Evolutionary conservation across 2,797 vertebrate species (phyloP).

Genomic region (Channallabes apus): DNA sequence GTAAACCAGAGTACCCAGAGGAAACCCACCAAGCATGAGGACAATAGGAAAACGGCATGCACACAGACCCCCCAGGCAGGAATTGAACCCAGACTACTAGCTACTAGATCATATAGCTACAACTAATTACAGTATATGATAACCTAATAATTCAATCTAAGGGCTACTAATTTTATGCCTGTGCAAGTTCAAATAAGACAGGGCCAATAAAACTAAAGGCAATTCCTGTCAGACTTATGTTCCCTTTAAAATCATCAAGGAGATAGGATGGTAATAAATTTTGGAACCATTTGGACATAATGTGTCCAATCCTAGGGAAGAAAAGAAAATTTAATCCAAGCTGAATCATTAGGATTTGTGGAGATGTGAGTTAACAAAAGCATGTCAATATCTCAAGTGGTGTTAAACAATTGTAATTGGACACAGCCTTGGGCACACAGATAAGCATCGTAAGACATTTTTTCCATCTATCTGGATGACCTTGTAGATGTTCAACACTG

Average conservation of each 20-base stretch:
- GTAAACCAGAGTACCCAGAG: too few species aligned
- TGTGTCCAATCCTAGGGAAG: neutral
- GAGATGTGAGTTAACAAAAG: slow-evolving; percentile 1
- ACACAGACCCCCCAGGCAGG: too few species aligned
- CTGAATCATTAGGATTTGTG: neutral
- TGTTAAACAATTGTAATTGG: neutral
- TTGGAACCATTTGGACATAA: neutral
- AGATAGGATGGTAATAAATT: neutral
- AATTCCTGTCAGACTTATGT: neutral
- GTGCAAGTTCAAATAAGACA: slow-evolving; percentile 1
- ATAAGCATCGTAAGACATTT: neutral
- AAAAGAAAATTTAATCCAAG: neutral
- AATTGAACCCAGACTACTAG: too few species aligned
- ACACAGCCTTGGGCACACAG: neutral
- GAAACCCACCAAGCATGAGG: too few species aligned
- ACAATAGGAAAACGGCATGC: too few species aligned
- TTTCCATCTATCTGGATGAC: neutral
- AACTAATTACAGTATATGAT: too few species aligned
- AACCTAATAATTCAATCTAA: neutral
- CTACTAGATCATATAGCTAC: too few species aligned
- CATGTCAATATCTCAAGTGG: neutral
- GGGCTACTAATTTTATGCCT: neutral
- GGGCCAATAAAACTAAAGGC: neutral
- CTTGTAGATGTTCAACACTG: slow-evolving; percentile 6
- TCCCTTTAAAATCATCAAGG: neutral